Conservation (phyloP, 2,113 vertebrate genomes). For the Anoplopoma fimbria region DNA sequence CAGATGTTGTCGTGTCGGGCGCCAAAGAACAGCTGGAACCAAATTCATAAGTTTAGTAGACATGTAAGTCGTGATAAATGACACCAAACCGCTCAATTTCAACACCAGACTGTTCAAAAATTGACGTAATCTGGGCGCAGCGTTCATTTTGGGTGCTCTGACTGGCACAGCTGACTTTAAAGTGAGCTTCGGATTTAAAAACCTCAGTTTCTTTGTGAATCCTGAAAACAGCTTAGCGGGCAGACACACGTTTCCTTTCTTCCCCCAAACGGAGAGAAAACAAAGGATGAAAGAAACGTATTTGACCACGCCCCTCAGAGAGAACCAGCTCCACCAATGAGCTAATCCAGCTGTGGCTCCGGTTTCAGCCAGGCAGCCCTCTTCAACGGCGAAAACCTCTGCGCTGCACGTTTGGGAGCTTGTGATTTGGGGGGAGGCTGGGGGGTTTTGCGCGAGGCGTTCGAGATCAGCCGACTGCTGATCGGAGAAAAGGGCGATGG, state of each 20-base stretch:
- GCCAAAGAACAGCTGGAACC: slow-evolving; percentile 20
- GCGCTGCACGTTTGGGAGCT: not conserved
- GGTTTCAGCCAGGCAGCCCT: slow-evolving; percentile 28
- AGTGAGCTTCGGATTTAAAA: slow-evolving; percentile 11
- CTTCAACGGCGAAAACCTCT: slow-evolving; percentile 43
- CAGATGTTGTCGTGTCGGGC: slow-evolving; percentile 8
- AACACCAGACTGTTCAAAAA: not conserved
- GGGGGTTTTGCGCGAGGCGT: slow-evolving; percentile 26
- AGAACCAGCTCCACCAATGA: slow-evolving; percentile 46
- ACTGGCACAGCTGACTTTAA: not conserved
- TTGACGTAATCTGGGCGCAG: slow-evolving; percentile 2
- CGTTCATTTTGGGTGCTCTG: not conserved
- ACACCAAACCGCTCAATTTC: slow-evolving; percentile 20
- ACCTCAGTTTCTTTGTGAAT: slow-evolving; percentile 33
- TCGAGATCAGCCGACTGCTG: slow-evolving; percentile 44
- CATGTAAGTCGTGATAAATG: slow-evolving; percentile 23
- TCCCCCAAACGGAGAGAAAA: slow-evolving; percentile 56
- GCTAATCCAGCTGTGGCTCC: slow-evolving; percentile 6
- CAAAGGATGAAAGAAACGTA: slow-evolving; percentile 62
- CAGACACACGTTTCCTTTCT: slow-evolving; percentile 27
- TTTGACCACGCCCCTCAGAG: slow-evolving; percentile 60
- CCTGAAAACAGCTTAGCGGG: slow-evolving; percentile 24
- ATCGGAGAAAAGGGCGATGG: slow-evolving; percentile 55
- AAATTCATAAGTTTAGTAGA: slow-evolving; percentile 8
- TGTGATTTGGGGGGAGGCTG: not conserved